These are phyloP conservation scores for Epinephelus awoara DNA, from an alignment of 2,797 vertebrate species.

Conservation along the genomic window DNA sequence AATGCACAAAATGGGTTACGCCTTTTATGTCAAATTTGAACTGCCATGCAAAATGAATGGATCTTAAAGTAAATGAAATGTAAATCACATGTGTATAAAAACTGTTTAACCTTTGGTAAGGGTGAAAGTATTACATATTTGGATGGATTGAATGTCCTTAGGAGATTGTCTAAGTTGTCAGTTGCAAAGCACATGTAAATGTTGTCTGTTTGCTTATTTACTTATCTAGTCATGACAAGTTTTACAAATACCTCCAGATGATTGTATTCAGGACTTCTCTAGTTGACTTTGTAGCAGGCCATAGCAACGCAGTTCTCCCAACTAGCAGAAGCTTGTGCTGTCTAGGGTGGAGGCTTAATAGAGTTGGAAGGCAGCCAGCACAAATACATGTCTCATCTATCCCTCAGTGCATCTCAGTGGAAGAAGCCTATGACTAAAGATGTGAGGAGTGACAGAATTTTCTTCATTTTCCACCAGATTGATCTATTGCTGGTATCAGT, in stretches of 20 bases:
- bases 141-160: too few relatives aligned
- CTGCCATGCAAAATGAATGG: not conserved
- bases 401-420: conserved; percentile 3
- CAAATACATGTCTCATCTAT: conserved; percentile 32
- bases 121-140: not conserved
- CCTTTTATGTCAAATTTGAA: not conserved
- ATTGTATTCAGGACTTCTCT: not conserved
- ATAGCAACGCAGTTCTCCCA: not conserved
- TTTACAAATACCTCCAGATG: not conserved
- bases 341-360: conserved; percentile 24
- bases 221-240: not conserved
- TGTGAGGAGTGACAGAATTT: not conserved
- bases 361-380: conserved; percentile 40
- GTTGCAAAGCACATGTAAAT: not conserved
- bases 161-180: not conserved
- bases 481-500: not conserved
- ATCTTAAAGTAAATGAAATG: conserved; percentile 9
- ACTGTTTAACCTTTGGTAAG: too few relatives aligned
- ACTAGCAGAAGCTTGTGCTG: conserved; percentile 52
- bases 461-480: not conserved
- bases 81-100: not conserved
- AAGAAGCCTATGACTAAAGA: conserved; percentile 2
- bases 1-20: not conserved
- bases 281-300: not conserved
- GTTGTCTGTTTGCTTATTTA: not conserved